A percentile compares a stretch with the other conserved stretches of the same genome.
Conservation (phyloP, 2,113 vertebrate genomes). For the Ciconia maguari region DNA sequence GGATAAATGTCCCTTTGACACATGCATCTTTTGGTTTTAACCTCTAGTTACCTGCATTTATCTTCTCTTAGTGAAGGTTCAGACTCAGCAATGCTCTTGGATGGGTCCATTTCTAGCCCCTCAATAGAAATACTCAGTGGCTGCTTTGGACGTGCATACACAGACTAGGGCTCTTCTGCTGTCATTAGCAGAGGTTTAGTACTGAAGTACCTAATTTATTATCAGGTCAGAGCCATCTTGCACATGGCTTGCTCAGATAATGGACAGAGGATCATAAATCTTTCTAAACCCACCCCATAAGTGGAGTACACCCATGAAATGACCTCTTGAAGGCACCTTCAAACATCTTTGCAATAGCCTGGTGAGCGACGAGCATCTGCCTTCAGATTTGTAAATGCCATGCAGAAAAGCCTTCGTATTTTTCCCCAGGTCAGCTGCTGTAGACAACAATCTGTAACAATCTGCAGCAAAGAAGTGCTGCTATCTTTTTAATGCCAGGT, state of each 20-base stretch:
- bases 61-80: neutral
- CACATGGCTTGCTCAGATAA: neutral
- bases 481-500: neutral
- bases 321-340: neutral
- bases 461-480: neutral
- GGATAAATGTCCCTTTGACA: neutral
- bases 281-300: neutral
- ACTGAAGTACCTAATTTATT: neutral
- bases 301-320: neutral
- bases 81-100: neutral
- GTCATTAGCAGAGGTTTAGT: neutral
- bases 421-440: neutral
- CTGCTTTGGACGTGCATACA: neutral
- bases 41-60: neutral
- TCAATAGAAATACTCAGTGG: neutral
- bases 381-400: neutral
- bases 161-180: neutral
- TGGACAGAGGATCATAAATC: neutral
- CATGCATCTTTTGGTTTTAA: neutral
- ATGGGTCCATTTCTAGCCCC: neutral
- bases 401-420: neutral
- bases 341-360: neutral
- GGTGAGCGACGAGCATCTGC: neutral
- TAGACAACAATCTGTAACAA: neutral
- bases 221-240: neutral